Base-by-base conservation (phyloP, 2,797 vertebrate species). In the Geotrypetes seraphini region DNA sequence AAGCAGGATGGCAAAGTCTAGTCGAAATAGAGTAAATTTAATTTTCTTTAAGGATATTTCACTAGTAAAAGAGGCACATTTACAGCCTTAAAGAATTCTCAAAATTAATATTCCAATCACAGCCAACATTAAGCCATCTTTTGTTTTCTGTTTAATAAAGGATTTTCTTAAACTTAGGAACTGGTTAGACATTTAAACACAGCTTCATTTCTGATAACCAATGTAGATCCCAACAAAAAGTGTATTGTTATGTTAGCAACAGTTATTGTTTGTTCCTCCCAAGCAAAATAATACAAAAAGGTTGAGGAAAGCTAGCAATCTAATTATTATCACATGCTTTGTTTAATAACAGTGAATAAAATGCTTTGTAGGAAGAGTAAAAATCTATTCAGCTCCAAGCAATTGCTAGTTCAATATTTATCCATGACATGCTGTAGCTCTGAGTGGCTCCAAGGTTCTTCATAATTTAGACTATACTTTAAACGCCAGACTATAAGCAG, bases 41-140 rank as follows among this genome's bases (percentile, higher is more conserved):
- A n/a, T n/a, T n/a, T n/a, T n/a, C 30, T 25, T 33, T 46, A 22
- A 33, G 33, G 26, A 25, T 39, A 20, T 38, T 50, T 47, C 60
- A 34, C 10, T 46, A 17, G 25, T 22, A 21, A n/a, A 39, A 42
- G 10, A 24, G 29, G 33, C 12, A 46, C 11, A 10, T 25, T 18
- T 19, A 27, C 28, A 58, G 29, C 35, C 28, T 46, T 35, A 12
- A 33, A 36, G 33, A 12, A 25, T 13, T 16, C 35, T 7, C 7
- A 21, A 12, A 24, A 49, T 43, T 50, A 63, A 50, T 62, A 71
- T 66, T 58, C 53, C 31, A 62, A 53, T 42, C 49, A 56, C 30
- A 48, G 10, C 16, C 47, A 18, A 39, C 41, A 44, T 42, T 62
- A 66, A 60, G 19, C 3, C 32, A 48, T 6, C 16, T 41, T 46